Base-by-base conservation (phyloP, 2,888 invertebrate genomes). In the Heliconius erato region DNA sequence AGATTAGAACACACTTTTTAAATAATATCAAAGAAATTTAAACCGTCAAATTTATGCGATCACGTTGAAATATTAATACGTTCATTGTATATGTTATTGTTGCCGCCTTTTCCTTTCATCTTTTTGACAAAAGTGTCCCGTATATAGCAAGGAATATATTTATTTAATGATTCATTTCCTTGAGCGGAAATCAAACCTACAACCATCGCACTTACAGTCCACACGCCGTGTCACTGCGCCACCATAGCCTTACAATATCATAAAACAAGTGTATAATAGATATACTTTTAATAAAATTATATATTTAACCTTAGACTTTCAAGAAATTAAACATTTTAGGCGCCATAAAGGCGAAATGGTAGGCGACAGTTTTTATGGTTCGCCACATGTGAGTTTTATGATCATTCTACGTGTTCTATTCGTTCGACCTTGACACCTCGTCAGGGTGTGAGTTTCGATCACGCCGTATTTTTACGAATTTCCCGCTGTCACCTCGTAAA, bases 381-480 rank as follows among this genome's bases (percentile, higher is more conserved):
- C 71, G 76, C 82, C 79, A 74, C 78, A 79, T 79, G 82, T 84
- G 82, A 81, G 81, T 83, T 86, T 86, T 85, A 85, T 83, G 80
- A 82, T 67, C 79, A 74, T 79, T 85, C 83, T 84, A 84, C 85
- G 86, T 86, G 84, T 86, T 86, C 85, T 84, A 85, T 86, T 85
- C 84, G 85, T 80, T 84, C 68, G 87, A 85, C 88, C 87, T 84
- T 87, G 88, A 86, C 88, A 88, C 86, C 88, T 89, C 87, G 87
- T 87, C 88, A 71, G 89, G 89, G 90, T 76, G 93, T 92, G 91
- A 91, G 91, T 91, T 90, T 89, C 87, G 85, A 84, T 86, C 80
- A 84, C 85, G 88, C 88, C 89, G 88, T 90, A 74, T 79, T 89
- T 87, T 83, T 87, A 88, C 44, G 26, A 87, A 88, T 88, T 86